phyloP scores from a whole-genome alignment of 2,113 vertebrate species.

The Mobula birostris region DNA sequence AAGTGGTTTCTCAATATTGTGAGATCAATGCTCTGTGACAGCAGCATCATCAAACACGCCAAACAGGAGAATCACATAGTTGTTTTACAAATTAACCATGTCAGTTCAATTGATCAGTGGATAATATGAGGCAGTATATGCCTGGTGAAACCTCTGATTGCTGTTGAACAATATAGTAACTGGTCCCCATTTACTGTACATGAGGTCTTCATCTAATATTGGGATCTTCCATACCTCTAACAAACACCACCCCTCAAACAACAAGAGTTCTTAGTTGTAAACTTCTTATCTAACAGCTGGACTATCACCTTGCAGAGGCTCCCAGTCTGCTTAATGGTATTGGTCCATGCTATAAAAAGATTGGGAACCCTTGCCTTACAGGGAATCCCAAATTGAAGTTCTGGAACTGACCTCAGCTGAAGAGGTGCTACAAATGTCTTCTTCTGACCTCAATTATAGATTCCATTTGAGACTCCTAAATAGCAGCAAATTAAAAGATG shows the following conservation, averaged over 20 bases:
- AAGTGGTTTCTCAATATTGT: not conserved
- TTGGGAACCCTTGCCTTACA: not conserved
- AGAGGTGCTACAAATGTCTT: not conserved
- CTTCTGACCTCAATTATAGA: not conserved
- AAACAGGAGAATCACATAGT: not conserved
- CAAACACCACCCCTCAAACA: not conserved
- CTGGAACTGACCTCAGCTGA: not conserved
- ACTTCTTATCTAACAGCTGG: not conserved
- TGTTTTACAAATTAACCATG: not conserved
- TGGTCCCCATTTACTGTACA: not conserved
- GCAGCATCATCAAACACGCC: not conserved
- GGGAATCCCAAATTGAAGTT: not conserved
- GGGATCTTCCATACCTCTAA: not conserved
- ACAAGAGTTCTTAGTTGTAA: not conserved
- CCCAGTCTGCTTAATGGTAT: no score
- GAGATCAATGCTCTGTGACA: no score
- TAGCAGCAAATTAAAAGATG: not conserved
- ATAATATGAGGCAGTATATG: not conserved
- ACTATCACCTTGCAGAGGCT: not conserved
- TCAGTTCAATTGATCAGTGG: not conserved
- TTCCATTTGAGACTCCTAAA: not conserved
- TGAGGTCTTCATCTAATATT: not conserved
- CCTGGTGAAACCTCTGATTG: no score
- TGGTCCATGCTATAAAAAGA: no score
- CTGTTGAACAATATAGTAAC: not conserved